Evolutionary conservation across 2,888 invertebrate genomes (phyloP), one percentile per base, ranked within the genome.

Genomic region (Meghimatium bilineatum): DNA sequence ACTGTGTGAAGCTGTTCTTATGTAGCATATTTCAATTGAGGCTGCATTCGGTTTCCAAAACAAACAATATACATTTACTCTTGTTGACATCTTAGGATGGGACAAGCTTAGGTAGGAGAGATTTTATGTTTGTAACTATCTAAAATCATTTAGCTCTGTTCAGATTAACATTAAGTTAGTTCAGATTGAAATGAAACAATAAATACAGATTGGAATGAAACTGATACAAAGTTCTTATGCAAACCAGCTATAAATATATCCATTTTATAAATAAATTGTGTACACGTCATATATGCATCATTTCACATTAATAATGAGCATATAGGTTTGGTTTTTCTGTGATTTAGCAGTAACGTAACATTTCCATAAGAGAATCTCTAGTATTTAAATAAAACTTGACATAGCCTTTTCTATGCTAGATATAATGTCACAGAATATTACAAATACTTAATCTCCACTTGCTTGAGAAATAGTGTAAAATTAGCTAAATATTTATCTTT

Each of bases 31-130:
- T 74, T 52, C 44, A 34, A 52, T 52, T 49, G 49, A 29, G 74
- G 52, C 74, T 74, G 74, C 74, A 74, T 74, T 74, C 32, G 1
- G 52, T 74, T 74, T 74, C 52, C 72, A 72, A 38, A 72, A 72
- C 72, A 72, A 72, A 63, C 44, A 44, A 44, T 44, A 44, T 44
- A 44, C 12, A 44, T 44, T 44, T 44, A 44, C 12, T 44, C 5
- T 44, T 44, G 44, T 44, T 2, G 29, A n/a, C 23, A 5, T n/a
- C n/a, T n/a, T 23, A 63, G n/a, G n/a, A 8, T 12, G 6, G 60
- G 2, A 17, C 60, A n/a, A 63, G 12, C 5, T 5, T 44, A 44
- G 44, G 6, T 44, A 44, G 12, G 12, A n/a, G n/a, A n/a, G n/a
- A n/a, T n/a, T n/a, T n/a, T n/a, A n/a, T n/a, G n/a, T n/a, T n/a